Evolutionary conservation across 2,113 vertebrate genomes (phyloP).

Genomic region (Irena cyanogastra): DNA sequence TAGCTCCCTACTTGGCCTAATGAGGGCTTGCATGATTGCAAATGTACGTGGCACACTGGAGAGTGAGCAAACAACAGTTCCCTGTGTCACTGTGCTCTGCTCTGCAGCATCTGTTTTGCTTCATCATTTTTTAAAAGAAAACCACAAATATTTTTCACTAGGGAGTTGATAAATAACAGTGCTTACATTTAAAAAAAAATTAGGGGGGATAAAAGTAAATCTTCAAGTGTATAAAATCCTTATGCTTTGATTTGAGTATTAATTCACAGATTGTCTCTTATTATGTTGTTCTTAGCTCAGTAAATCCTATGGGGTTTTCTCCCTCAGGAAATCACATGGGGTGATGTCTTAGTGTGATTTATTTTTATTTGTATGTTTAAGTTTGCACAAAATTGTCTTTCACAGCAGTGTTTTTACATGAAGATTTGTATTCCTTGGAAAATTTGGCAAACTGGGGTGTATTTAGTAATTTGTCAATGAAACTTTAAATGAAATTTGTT

Average conservation of each 20-base stretch:
- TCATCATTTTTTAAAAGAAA: slow-evolving; percentile 21
- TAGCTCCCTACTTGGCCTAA: background rate
- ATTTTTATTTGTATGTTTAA: slow-evolving; percentile 5
- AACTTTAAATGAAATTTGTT: background rate
- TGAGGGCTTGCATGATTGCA: background rate
- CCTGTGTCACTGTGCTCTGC: background rate
- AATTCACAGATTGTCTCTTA: slow-evolving; percentile 12
- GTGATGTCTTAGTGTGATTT: background rate
- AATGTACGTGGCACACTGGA: background rate
- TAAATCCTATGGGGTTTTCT: slow-evolving; percentile 4
- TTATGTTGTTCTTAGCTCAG: background rate
- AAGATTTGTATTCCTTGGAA: slow-evolving; percentile 6
- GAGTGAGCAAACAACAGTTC: background rate
- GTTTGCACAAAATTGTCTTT: slow-evolving; percentile 10
- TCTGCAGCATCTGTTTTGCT: slow-evolving; percentile 54
- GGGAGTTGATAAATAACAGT: slow-evolving; percentile 13
- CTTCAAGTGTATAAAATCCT: background rate
- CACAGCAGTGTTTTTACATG: background rate
- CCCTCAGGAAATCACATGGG: slow-evolving; percentile 26
- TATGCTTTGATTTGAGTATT: slow-evolving; percentile 1
- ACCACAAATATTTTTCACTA: slow-evolving; percentile 15
- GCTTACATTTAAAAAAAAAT: background rate
- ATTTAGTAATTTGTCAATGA: background rate
- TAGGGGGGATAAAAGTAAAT: background rate
- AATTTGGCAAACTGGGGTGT: background rate